Percentiles rank a stretch among this genome's conserved stretches.
Evolutionary conservation across 2,888 invertebrate species (phyloP).

Genomic region (Hetaerina titia): DNA sequence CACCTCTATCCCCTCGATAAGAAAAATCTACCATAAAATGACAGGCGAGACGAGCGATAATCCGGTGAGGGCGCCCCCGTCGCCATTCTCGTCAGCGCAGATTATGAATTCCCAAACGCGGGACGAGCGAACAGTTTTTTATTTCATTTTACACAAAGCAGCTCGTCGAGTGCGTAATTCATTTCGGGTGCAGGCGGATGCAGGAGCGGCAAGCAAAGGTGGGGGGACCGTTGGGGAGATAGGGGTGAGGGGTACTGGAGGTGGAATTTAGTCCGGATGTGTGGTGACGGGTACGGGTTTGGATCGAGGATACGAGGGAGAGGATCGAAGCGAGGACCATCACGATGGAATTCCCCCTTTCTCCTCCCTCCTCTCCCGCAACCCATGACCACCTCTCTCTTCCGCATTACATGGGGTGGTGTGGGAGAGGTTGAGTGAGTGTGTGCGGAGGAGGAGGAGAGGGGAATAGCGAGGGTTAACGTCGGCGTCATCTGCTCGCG

Average conservation of each 20-base stretch:
- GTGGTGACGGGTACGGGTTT: background rate
- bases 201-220: background rate
- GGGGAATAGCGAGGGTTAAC: constrained; percentile 5
- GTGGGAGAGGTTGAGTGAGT: background rate
- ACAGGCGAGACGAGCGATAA: no score
- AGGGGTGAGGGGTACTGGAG: no score
- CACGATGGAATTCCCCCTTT: background rate
- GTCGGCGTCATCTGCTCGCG: constrained; percentile 59
- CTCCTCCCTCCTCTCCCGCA: background rate
- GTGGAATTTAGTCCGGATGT: background rate
- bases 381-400: background rate
- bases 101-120: background rate
- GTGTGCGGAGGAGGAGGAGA: background rate
- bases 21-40: no score
- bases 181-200: background rate
- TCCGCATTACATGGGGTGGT: background rate
- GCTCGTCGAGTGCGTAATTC: background rate
- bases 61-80: no score
- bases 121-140: no score
- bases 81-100: background rate
- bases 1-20: no score
- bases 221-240: background rate
- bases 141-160: background rate
- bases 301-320: background rate
- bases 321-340: background rate